A percentile compares a stretch with the other conserved stretches of the same genome.
Evolutionary conservation across 2,888 invertebrate species (phyloP).

Genomic region (Xylota sylvarum): DNA sequence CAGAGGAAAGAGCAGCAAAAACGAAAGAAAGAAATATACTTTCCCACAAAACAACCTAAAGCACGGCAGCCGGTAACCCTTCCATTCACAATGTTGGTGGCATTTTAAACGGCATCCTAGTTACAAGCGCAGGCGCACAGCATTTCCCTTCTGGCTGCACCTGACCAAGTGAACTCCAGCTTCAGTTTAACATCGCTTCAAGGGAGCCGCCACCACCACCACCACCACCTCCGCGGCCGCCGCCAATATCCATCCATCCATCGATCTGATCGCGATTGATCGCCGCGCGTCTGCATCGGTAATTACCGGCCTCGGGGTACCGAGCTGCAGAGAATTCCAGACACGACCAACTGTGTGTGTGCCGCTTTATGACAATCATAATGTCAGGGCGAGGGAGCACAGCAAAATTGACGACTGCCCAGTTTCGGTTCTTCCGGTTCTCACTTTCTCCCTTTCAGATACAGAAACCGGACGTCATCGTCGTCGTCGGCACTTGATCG

Average conservation of each 20-base stretch:
- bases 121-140: conserved; percentile 24
- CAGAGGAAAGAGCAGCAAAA: conserved; percentile 20
- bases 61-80: conserved; percentile 40
- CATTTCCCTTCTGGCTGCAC: conserved; percentile 74
- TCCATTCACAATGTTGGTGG: conserved; percentile 68
- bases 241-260: conserved; percentile 13
- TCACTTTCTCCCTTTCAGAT: conserved; percentile 69
- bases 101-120: conserved; percentile 72
- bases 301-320: conserved; percentile 61
- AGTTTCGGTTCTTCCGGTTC: conserved; percentile 74
- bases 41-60: conserved; percentile 55
- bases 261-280: conserved; percentile 69
- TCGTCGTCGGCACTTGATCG: conserved; percentile 60
- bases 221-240: conserved; percentile 1
- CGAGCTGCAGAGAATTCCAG: conserved; percentile 49
- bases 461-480: conserved; percentile 28
- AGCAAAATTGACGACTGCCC: conserved; percentile 64
- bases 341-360: conserved; percentile 46
- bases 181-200: conserved; percentile 64
- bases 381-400: conserved; percentile 57
- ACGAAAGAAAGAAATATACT: conserved; percentile 28
- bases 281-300: conserved; percentile 64
- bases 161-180: conserved; percentile 71
- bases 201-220: conserved; percentile 41
- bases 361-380: conserved; percentile 72